A percentile compares a stretch with the other conserved stretches of the same genome.
phyloP scores from a whole-genome alignment of 2,888 invertebrate genomes.

The Chrysopilus asiliformis region DNA sequence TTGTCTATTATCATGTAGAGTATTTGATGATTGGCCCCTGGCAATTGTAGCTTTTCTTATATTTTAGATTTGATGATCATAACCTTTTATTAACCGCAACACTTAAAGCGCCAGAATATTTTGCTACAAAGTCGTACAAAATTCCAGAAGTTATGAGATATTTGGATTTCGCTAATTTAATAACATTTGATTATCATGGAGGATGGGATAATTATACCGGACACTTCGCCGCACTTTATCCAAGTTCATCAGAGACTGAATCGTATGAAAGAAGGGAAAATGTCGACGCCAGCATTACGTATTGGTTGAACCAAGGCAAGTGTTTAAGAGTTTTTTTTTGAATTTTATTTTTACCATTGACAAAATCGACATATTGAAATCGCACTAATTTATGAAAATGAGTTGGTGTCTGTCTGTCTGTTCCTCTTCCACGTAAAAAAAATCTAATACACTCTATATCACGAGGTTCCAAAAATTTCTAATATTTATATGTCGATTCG shows the following conservation, averaged over 20 bases:
- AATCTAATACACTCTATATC: too few relatives aligned
- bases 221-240: conserved; percentile 51
- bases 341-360: too few relatives aligned
- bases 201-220: conserved; percentile 51
- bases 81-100: conserved; percentile 43
- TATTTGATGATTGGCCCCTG: too few relatives aligned
- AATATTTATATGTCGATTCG: too few relatives aligned
- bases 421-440: too few relatives aligned
- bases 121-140: conserved; percentile 43
- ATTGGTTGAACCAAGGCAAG: conserved; percentile 42
- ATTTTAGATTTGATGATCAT: conserved; percentile 36
- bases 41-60: too few relatives aligned
- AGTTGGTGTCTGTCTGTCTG: too few relatives aligned
- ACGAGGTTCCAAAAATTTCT: too few relatives aligned
- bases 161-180: conserved; percentile 53
- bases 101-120: conserved; percentile 41
- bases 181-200: conserved; percentile 64
- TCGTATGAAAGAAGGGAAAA: conserved; percentile 30
- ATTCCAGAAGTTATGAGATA: conserved; percentile 41
- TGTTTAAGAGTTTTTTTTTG: too few relatives aligned
- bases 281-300: conserved; percentile 38
- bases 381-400: too few relatives aligned
- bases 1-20: too few relatives aligned
- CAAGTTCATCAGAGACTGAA: conserved; percentile 34
- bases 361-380: too few relatives aligned